Evolutionary conservation across 2,888 invertebrate species (phyloP), one percentile per base, ranked within the genome.

Genomic region (Esperia sulphurella): DNA sequence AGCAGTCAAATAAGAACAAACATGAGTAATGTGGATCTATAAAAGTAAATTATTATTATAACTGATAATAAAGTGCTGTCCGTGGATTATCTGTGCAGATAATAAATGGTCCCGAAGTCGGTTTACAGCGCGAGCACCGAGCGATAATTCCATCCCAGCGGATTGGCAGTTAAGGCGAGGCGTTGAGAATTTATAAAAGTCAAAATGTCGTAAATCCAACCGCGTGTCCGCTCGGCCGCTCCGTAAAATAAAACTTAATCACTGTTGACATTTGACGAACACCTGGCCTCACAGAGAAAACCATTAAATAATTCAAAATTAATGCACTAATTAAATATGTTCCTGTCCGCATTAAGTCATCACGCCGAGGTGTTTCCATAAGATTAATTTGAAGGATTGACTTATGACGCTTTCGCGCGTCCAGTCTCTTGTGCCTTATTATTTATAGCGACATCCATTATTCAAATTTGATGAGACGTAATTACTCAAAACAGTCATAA

Each of bases 11-110:
- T 85, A 85, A 85, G 82, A 85, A 86, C 85, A 83, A 84, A 84
- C 79, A 79, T 83, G 79, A 86, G 77, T 85, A 80, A 86, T 86
- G 83, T 75, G 80, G 77, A 79, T 84, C 85, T 84, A 86, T 87
- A 85, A 86, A 85, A 85, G 83, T 87, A 85, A 86, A 83, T 87
- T 86, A 87, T 87, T 87, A 82, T 87, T 81, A 84, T 87, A 86
- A 85, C 85, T 86, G 85, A 85, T 86, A 85, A 86, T 87, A 87
- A 86, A 86, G 85, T 82, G 84, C 74, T 81, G 84, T 83, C 83
- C 68, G 76, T 82, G 81, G 82, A 85, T 84, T 84, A 87, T 83
- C 83, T 79, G 80, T 69, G 75, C 73, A 67, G 78, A 81, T 87
- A 85, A 87, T 85, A 77, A 82, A 87, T 80, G 84, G 77, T 75